Conservation (phyloP, 2,113 vertebrate species). For the Prionailurus viverrinus region DNA sequence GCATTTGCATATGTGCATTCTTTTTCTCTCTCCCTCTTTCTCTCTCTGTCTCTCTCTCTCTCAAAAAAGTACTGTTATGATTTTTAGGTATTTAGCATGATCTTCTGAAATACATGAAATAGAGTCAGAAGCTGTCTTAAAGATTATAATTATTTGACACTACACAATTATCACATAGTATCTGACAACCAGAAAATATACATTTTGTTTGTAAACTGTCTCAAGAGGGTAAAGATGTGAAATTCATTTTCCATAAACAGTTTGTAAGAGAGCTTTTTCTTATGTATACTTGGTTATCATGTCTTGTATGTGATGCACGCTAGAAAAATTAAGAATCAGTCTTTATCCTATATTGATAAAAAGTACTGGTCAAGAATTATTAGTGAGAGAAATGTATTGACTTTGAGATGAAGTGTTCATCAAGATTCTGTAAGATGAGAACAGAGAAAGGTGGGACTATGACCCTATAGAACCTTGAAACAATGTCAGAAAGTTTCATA, state of each 20-base stretch:
- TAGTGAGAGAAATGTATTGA: not conserved
- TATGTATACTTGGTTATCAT: not conserved
- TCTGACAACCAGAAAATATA: not conserved
- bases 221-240: not conserved
- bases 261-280: not conserved
- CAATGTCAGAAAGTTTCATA: not conserved
- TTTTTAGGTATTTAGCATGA: not conserved
- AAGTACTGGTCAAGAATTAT: not conserved
- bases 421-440: not conserved
- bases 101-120: not conserved
- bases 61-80: not conserved
- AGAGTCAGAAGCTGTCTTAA: not conserved
- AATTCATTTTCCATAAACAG: not conserved
- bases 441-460: not conserved
- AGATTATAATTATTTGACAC: not conserved
- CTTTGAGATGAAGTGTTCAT: not conserved
- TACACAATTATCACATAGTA: not conserved
- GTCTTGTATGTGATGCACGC: not conserved
- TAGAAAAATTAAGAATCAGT: conserved; percentile 1
- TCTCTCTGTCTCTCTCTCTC: too few species aligned
- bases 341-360: not conserved
- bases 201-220: not conserved
- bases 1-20: too few species aligned
- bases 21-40: too few species aligned
- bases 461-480: not conserved